Conservation (phyloP, 1,140 invertebrate species). For the Hormaphis cornu region DNA sequence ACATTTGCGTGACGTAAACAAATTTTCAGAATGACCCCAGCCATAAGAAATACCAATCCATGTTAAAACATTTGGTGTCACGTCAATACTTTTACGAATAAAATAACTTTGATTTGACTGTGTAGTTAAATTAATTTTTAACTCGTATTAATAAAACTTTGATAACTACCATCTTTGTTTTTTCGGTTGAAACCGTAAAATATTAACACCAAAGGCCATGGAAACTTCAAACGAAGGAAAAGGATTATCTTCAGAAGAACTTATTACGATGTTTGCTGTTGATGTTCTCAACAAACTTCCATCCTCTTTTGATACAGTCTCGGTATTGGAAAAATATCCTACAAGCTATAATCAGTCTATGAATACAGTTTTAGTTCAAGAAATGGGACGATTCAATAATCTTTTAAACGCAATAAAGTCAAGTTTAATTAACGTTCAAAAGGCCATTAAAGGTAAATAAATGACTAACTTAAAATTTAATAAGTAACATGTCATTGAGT, state of each 20-base stretch:
- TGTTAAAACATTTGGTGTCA: no score
- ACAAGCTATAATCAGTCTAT: conserved; percentile 75
- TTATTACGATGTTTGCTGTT: conserved; percentile 41
- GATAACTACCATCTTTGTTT: no score
- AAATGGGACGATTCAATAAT: conserved; percentile 72
- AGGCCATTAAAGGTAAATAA: conserved; percentile 66
- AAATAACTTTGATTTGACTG: no score
- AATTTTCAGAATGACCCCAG: no score
- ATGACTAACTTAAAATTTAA: not conserved
- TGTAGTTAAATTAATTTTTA: no score
- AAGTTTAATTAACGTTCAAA: conserved; percentile 62
- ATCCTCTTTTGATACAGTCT: conserved; percentile 57
- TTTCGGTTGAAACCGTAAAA: no score
- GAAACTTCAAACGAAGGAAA: not conserved
- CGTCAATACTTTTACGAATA: no score
- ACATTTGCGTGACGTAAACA: no score
- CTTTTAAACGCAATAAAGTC: conserved; percentile 54
- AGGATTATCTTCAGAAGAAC: not conserved
- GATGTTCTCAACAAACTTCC: conserved; percentile 67
- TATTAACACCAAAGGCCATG: no score
- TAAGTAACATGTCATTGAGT: no score
- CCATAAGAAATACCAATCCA: no score
- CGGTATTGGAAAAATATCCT: conserved; percentile 61
- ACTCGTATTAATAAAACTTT: no score
- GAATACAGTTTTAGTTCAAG: conserved; percentile 61